Percentiles rank a stretch among this genome's conserved stretches.
phyloP scores from a whole-genome alignment of 2,888 invertebrate genomes.

The Busseola fusca region DNA sequence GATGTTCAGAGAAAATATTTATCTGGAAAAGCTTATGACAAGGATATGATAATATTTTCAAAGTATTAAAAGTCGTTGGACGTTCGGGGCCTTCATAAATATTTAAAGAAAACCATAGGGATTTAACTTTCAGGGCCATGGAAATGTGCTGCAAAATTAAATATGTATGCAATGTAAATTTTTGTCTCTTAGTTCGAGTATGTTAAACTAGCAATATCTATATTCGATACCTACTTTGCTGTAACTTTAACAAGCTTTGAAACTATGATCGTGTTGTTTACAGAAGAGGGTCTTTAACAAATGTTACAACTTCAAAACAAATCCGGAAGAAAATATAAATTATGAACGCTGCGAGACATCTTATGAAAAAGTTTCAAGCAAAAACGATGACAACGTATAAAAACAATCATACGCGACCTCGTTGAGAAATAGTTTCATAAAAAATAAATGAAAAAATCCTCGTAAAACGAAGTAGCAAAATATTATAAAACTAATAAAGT shows the following conservation, averaged over 20 bases:
- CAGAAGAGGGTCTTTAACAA: background rate
- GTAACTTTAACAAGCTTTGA: background rate
- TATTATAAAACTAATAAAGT: slow-evolving; percentile 55
- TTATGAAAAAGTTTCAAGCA: slow-evolving; percentile 35
- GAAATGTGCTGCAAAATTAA: slow-evolving; percentile 67
- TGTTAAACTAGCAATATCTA: slow-evolving; percentile 22
- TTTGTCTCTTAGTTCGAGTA: slow-evolving; percentile 13
- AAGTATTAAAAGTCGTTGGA: slow-evolving; percentile 81
- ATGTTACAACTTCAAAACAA: slow-evolving; percentile 16
- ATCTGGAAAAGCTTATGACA: slow-evolving; percentile 71
- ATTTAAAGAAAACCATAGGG: slow-evolving; percentile 81
- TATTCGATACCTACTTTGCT: slow-evolving; percentile 19
- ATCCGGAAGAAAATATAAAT: slow-evolving; percentile 33
- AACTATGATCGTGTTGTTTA: background rate
- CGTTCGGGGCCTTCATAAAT: slow-evolving; percentile 81
- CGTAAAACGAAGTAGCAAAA: slow-evolving; percentile 43
- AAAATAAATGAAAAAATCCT: slow-evolving; percentile 32
- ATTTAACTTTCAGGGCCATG: slow-evolving; percentile 76
- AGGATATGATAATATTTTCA: slow-evolving; percentile 77
- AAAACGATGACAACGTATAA: slow-evolving; percentile 45
- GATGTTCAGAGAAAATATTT: slow-evolving; percentile 68
- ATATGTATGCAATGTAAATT: slow-evolving; percentile 57
- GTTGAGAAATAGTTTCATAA: slow-evolving; percentile 37
- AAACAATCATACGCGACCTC: slow-evolving; percentile 48
- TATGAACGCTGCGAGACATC: slow-evolving; percentile 16